Base-by-base conservation (phyloP, 1,140 invertebrate genomes). In the Cyclargus thomasi region DNA sequence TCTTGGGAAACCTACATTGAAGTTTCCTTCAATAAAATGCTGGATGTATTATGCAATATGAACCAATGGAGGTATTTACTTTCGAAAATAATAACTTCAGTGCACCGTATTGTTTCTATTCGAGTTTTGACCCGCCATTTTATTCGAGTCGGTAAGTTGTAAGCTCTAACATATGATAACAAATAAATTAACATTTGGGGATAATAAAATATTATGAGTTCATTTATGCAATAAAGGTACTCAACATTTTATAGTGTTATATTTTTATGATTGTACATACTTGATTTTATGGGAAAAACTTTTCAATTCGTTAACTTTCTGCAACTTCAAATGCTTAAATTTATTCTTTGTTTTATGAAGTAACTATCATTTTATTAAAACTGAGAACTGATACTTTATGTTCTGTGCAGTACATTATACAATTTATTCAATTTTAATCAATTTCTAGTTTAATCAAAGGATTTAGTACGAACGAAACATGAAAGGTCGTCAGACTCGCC, bases 31-130 rank as follows among this genome's bases (percentile, higher is more conserved):
- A 47, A 47, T 47, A 47, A 47, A 47, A 47, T 47, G 39, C 39
- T 16, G 39, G 39, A 47, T 14, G 39, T 47, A 47, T 47, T 47
- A 47, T 47, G 39, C 39, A 47, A 47, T 47, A 47, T 47, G 14
- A 47, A 47, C 39, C 39, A 14, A 47, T 47, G 39, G 11, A 10
- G 23, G 29, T 29, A 47, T 47, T 47, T 47, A 47, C 39, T 47
- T 14, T 47, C 39, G 14, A 55, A 5, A 16, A 2, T 55, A 55
- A n/a, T 10, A 10, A 18, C 0, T 55, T 55, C 53, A 55, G 17
- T 55, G 53, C 53, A 1, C 53, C 53, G 18, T 59, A 59, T 59
- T 59, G 55, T 59, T 59, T 59, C 55, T 11, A 59, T 59, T 59
- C 53, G 1, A 17, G 53, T 55, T 59, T 18, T 7, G 17, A 2